Conservation (phyloP, 2,888 invertebrate genomes). For the Drosophila quinaria region DNA sequence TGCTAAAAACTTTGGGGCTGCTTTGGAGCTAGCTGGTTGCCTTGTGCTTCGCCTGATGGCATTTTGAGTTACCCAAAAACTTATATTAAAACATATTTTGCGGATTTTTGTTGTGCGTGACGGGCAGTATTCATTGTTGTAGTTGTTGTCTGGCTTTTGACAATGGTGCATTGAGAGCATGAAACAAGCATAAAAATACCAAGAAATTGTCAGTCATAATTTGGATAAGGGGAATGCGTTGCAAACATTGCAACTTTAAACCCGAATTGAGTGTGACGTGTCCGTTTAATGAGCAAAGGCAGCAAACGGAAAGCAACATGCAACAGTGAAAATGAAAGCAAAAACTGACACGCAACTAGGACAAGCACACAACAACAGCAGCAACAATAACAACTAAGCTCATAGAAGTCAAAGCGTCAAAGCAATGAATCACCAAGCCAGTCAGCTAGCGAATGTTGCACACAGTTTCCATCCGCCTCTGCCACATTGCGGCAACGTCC, state of each 20-base stretch:
- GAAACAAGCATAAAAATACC: constrained; percentile 75
- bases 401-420: constrained; percentile 78
- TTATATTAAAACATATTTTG: constrained; percentile 81
- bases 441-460: constrained; percentile 27
- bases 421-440: constrained; percentile 77
- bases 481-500: constrained; percentile 5
- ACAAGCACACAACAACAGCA: constrained; percentile 33
- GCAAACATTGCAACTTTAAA: constrained; percentile 58
- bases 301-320: constrained; percentile 22
- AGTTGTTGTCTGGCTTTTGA: constrained; percentile 33
- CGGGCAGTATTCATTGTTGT: constrained; percentile 28
- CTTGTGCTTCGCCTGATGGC: constrained; percentile 22
- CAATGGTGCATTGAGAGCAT: constrained; percentile 56
- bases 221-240: constrained; percentile 42
- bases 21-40: constrained; percentile 6
- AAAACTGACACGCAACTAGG: constrained; percentile 62
- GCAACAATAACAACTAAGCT: constrained; percentile 57
- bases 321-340: constrained; percentile 63
- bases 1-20: constrained; percentile 63
- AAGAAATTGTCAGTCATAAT: constrained; percentile 78
- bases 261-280: constrained; percentile 59
- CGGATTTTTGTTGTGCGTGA: constrained; percentile 72
- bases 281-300: constrained; percentile 52
- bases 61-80: constrained; percentile 52
- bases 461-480: constrained; percentile 3